Base-by-base conservation (phyloP, 2,113 vertebrate genomes). In the Papio anubis region DNA sequence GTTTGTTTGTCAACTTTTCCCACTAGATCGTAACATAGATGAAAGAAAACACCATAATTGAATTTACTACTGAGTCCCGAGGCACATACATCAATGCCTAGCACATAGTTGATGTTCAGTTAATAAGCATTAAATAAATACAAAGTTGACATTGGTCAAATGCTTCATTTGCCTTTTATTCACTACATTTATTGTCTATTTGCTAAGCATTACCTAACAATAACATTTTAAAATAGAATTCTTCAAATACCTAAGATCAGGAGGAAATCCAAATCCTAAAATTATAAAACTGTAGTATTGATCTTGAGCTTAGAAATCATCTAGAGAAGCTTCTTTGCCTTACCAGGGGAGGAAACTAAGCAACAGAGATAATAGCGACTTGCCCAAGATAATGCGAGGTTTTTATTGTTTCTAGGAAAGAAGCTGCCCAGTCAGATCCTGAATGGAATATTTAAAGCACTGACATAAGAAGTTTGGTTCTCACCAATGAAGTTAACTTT, bases 351-450 rank as follows among this genome's bases (percentile, higher is more conserved):
- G 2, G 43, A 11, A 92, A 93, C 38, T 38, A 64, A 91, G 23
- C 20, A 30, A 45, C 52, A 83, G 16, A 61, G 32, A 79, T 2
- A 82, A 79, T 0, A 72, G 8, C 1, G 3, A n/a, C 43, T 57
- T 93, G 27, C 18, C 73, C n/a, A 50, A 87, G 32, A 32, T 21
- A 72, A 76, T 9, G 25, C 43, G 12, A 2, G 3, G 7, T 2
- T 79, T 97, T 90, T 11, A 21, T 23, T 96, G 13, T 30, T 83
- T 83, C 68, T 88, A 78, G 59, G 90, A 94, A 90, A 84, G 43
- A 76, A 68, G 23, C 25, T 94, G 23, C 27, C 35, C 38, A 90
- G 35, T 55, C 68, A 79, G 64, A 86, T 52, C 59, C 25, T 90
- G 40, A n/a, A 9, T 68, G 21, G 35, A 70, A 64, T 89, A 76